Percentiles rank a stretch among this genome's conserved stretches.
phyloP scores from a whole-genome alignment of 2,113 vertebrate genomes.

The Chamaetylas fuelleborni region DNA sequence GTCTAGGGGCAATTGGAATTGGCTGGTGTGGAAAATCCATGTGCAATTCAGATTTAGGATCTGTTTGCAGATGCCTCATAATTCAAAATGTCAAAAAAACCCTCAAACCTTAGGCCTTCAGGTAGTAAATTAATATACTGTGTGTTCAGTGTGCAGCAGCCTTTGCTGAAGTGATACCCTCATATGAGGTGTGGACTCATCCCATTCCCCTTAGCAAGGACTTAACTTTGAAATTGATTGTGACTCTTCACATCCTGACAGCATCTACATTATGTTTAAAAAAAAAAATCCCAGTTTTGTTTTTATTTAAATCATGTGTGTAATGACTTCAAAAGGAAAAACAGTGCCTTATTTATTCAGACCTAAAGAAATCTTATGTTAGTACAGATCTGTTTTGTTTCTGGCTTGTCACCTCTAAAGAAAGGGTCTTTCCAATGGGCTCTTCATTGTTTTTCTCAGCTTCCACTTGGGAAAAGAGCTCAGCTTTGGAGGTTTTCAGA shows the following conservation, averaged over 20 bases:
- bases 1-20: constrained; percentile 10
- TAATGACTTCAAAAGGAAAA: not conserved
- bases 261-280: not conserved
- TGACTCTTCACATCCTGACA: not conserved
- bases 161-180: constrained; percentile 42
- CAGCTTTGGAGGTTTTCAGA: not conserved
- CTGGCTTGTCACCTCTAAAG: not conserved
- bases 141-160: not conserved
- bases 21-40: constrained; percentile 47
- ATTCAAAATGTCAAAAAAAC: constrained; percentile 39
- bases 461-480: not conserved
- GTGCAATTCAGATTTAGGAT: constrained; percentile 23
- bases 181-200: constrained; percentile 44
- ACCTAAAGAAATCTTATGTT: not conserved
- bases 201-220: not conserved
- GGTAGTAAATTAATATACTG: constrained; percentile 42
- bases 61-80: constrained; percentile 40
- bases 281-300: not conserved
- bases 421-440: not conserved
- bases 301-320: not conserved
- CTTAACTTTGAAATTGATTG: constrained; percentile 7
- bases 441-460: not conserved
- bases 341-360: not conserved
- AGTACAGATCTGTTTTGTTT: not conserved
- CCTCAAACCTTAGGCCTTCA: not conserved